Evolutionary conservation across 2,113 vertebrate species (phyloP).

Genomic region (Plectropomus leopardus): DNA sequence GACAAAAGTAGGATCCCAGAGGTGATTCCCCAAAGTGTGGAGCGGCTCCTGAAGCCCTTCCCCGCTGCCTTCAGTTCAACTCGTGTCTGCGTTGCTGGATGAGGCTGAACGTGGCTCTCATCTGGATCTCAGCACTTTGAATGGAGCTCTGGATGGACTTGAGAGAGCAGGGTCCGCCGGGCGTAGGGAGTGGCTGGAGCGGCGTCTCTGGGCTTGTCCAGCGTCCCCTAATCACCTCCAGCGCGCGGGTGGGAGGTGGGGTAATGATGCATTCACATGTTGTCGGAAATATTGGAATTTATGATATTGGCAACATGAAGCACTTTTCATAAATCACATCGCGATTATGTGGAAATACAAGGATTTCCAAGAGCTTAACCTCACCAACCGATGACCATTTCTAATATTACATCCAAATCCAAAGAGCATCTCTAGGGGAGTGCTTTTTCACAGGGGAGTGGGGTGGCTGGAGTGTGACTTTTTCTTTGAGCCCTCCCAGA

Average conservation of each 20-base stretch:
- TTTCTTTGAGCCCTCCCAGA: too few species aligned
- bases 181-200: conserved; percentile 78
- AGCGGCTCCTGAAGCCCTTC: conserved; percentile 61
- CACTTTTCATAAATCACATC: not conserved
- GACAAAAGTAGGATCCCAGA: conserved; percentile 65
- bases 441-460: too few species aligned
- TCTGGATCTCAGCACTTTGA: conserved; percentile 64
- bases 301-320: not conserved
- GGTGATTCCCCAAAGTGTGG: conserved; percentile 47
- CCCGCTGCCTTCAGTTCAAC: conserved; percentile 19
- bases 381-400: not conserved
- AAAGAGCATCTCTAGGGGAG: too few species aligned
- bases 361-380: not conserved
- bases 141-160: conserved; percentile 66
- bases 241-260: conserved; percentile 28
- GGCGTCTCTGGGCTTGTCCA: conserved; percentile 69
- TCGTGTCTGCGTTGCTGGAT: conserved; percentile 47
- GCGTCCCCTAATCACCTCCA: conserved; percentile 78
- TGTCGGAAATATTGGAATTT: not conserved
- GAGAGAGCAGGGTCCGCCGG: conserved; percentile 59
- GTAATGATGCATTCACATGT: conserved; percentile 46
- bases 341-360: not conserved
- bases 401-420: not conserved
- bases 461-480: too few species aligned
- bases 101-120: conserved; percentile 65